Evolutionary conservation across 2,797 vertebrate genomes (phyloP).

Genomic region (Staurois parvus): DNA sequence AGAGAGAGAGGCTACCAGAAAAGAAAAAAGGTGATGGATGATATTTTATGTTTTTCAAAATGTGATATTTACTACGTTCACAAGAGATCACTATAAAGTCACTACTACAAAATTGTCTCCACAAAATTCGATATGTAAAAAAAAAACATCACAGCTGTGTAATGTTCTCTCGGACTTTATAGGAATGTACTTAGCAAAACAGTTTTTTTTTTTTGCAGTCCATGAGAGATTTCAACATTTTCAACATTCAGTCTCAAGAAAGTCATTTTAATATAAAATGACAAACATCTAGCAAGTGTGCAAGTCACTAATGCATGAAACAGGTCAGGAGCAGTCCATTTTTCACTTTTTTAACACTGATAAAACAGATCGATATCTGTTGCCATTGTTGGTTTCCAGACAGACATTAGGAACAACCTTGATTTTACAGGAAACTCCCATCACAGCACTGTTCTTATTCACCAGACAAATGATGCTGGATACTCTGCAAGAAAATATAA

Average conservation of each 20-base stretch:
- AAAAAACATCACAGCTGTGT: too few relatives aligned
- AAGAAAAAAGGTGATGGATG: too few relatives aligned
- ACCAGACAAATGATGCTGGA: not conserved
- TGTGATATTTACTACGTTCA: too few relatives aligned
- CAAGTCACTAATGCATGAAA: not conserved
- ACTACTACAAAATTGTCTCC: too few relatives aligned
- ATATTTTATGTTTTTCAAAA: too few relatives aligned
- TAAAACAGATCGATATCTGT: not conserved
- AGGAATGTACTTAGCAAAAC: not conserved
- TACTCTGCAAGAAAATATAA: not conserved
- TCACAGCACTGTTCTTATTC: not conserved
- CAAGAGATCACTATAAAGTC: too few relatives aligned
- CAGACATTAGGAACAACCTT: not conserved
- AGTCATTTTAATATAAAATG: conserved; percentile 60
- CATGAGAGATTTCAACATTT: not conserved
- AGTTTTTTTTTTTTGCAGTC: not conserved
- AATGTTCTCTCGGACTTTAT: not conserved
- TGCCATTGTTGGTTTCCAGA: not conserved
- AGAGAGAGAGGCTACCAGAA: too few relatives aligned
- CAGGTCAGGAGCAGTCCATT: not conserved
- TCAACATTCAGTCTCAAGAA: too few relatives aligned
- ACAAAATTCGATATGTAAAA: too few relatives aligned
- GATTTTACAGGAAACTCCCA: not conserved
- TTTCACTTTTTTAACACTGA: conserved; percentile 12
- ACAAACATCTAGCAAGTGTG: not conserved